Conservation (phyloP, 2,113 vertebrate genomes). For the Neofelis nebulosa region DNA sequence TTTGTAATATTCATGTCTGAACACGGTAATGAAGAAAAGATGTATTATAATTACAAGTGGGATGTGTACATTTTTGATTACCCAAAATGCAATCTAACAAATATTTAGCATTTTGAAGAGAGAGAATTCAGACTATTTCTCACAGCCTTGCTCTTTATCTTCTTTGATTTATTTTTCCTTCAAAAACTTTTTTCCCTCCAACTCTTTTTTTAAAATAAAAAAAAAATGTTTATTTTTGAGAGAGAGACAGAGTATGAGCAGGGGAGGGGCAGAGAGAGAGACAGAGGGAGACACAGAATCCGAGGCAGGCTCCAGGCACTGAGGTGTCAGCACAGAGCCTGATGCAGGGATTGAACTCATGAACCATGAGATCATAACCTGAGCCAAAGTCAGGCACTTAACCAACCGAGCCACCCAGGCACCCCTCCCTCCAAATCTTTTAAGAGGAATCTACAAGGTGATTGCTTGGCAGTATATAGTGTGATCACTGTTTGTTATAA, state of each 20-base stretch:
- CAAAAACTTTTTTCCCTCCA: background rate
- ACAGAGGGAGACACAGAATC: no score
- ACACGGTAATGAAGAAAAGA: slow-evolving; percentile 35
- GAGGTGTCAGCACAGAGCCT: no score
- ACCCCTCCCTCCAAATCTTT: background rate
- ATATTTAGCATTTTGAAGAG: background rate
- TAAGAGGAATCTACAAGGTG: background rate
- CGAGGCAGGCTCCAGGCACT: no score
- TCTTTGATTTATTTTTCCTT: background rate
- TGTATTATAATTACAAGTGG: background rate
- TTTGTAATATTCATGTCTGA: slow-evolving; percentile 2
- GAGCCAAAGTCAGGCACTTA: no score
- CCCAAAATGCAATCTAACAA: background rate
- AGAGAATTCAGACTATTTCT: background rate
- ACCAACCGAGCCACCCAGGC: no score
- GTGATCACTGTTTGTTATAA: background rate
- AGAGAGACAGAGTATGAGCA: no score
- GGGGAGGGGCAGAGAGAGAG: no score
- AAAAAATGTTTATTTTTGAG: no score
- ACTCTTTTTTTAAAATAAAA: background rate
- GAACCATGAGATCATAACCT: no score
- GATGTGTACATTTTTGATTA: slow-evolving; percentile 40
- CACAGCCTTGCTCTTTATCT: background rate
- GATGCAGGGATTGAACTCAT: no score
- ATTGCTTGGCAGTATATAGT: background rate